These are phyloP conservation scores for Toxonevra muliebris DNA, from an alignment of 2,888 invertebrate genomes.

Conservation along the genomic window DNA sequence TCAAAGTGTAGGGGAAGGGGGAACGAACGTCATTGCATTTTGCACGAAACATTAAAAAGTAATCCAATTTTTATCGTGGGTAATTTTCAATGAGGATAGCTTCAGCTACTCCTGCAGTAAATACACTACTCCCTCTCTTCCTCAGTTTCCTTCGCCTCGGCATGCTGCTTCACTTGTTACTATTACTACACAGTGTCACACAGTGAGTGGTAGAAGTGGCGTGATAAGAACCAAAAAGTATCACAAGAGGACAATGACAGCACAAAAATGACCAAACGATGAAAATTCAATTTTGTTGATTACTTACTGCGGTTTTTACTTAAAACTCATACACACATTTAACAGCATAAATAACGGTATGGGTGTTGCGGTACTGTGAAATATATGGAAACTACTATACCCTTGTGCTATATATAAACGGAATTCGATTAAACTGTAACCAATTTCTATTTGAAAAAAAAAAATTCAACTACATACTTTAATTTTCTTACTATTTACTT, in stretches of 20 bases:
- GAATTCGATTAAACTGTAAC: no score
- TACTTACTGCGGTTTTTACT: constrained; percentile 37
- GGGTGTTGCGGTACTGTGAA: no score
- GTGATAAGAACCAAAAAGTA: constrained; percentile 24
- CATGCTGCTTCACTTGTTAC: not conserved
- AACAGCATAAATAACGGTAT: no score
- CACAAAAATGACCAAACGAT: constrained; percentile 53
- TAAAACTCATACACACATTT: not conserved
- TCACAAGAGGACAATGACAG: constrained; percentile 31
- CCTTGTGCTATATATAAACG: no score
- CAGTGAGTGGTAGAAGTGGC: constrained; percentile 29
- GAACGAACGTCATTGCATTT: constrained; percentile 28
- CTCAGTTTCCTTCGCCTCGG: no score
- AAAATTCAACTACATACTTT: no score
- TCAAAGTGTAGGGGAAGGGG: constrained; percentile 9
- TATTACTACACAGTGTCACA: constrained; percentile 9
- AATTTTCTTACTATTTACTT: no score
- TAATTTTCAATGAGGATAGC: constrained; percentile 55
- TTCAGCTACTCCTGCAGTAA: constrained; percentile 17
- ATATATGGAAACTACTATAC: no score
- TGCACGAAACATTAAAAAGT: constrained; percentile 51
- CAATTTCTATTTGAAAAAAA: no score
- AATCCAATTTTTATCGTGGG: constrained; percentile 63
- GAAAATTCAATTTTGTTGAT: constrained; percentile 62
- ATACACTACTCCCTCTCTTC: not conserved